Evolutionary conservation across 2,113 vertebrate species (phyloP).

Genomic region (Gopherus evgoodei): DNA sequence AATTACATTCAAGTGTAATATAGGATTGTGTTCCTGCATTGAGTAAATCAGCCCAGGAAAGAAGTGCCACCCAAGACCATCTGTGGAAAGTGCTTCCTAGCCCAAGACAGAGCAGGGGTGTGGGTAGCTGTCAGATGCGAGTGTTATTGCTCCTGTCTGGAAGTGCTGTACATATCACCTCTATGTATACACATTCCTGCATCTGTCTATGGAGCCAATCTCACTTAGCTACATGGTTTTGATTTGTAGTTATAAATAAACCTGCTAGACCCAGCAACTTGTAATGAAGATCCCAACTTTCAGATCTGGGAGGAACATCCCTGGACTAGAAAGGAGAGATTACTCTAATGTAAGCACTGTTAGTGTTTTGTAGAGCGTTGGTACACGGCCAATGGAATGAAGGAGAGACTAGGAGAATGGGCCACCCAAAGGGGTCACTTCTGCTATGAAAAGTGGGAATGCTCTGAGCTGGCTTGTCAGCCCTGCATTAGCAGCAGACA

Average conservation of each 20-base stretch:
- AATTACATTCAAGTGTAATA: background rate
- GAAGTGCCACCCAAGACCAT: background rate
- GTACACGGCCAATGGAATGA: background rate
- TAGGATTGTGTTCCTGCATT: background rate
- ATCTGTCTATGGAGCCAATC: constrained; percentile 37
- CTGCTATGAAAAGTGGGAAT: fast-evolving
- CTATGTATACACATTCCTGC: background rate
- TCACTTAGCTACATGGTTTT: constrained; percentile 31
- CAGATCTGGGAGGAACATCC: background rate
- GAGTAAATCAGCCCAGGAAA: background rate
- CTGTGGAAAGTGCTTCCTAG: background rate
- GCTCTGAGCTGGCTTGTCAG: fast-evolving
- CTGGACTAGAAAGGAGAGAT: background rate
- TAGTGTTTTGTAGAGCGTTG: background rate
- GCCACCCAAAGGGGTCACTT: background rate
- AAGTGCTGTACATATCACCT: background rate
- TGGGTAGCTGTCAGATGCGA: background rate
- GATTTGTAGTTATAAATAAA: constrained; percentile 44
- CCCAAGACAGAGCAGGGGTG: background rate
- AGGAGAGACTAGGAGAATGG: background rate
- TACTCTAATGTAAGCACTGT: background rate
- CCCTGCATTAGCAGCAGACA: background rate
- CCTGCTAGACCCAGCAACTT: background rate
- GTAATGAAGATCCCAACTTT: background rate
- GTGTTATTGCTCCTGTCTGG: background rate